These are phyloP conservation scores for Hirtodrosophila histrioides DNA, from an alignment of 2,888 invertebrate species.

Conservation along the genomic window DNA sequence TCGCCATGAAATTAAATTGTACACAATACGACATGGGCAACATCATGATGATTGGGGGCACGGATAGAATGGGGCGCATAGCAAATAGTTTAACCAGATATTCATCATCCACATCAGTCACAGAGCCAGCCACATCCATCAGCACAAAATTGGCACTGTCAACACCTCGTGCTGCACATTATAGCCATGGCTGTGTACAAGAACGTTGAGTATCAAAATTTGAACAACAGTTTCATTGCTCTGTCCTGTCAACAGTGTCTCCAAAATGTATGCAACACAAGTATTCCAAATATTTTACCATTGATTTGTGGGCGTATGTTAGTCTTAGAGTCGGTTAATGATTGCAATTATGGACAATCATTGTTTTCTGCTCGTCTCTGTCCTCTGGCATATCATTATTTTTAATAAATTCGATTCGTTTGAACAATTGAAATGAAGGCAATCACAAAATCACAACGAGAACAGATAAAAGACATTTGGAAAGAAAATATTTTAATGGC, in stretches of 20 bases:
- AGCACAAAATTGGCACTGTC: conserved; percentile 68
- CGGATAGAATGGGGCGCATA: conserved; percentile 7
- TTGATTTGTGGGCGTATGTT: neutral
- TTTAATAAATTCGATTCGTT: neutral
- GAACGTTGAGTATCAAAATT: conserved; percentile 7
- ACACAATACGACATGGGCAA: conserved; percentile 50
- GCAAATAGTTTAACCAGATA: conserved; percentile 78
- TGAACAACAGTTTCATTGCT: neutral
- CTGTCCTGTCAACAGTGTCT: conserved; percentile 19
- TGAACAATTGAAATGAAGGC: conserved; percentile 2
- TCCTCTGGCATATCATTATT: neutral
- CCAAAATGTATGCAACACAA: conserved; percentile 20
- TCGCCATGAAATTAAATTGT: conserved; percentile 78
- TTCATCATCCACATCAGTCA: conserved; percentile 66
- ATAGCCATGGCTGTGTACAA: conserved; percentile 3
- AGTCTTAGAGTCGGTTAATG: conserved; percentile 17
- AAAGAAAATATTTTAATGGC: neutral
- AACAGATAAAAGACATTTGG: too few relatives aligned
- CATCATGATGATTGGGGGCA: neutral
- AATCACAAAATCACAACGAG: too few relatives aligned
- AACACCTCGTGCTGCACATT: conserved; percentile 51
- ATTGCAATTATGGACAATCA: conserved; percentile 9
- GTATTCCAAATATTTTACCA: neutral
- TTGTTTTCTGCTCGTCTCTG: conserved; percentile 1
- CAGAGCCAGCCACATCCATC: conserved; percentile 43